Evolutionary conservation across 2,888 invertebrate genomes (phyloP), one percentile per base, ranked within the genome.

Genomic region (Tillus elongatus): DNA sequence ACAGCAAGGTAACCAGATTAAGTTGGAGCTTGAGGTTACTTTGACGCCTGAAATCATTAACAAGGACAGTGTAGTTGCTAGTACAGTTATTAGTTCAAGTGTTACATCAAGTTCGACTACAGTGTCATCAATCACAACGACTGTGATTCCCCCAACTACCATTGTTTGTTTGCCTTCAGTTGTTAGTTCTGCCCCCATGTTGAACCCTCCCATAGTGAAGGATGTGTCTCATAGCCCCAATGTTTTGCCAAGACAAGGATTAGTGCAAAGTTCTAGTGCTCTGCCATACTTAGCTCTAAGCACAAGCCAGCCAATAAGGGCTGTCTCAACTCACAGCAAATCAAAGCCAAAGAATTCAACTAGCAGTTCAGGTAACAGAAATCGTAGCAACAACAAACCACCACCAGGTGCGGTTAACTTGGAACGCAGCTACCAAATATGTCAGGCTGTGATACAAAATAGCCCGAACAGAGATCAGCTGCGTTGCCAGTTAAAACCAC

Each of bases 401-500:
- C 89, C 90, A 1, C 90, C 89, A 0, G 90, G 90, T 2, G 87
- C 87, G 3, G 88, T 93, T 19, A 93, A 95, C 67, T 68, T 93
- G 36, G 92, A 93, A 61, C 76, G 95, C 38, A 93, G 93, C 60
- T 90, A 92, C 65, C 92, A 93, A 68, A 95, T 95, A 53, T 89
- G 88, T 56, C 86, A 85, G 64, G 86, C 86, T 29, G 86, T 86
- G n/a, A 88, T 95, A 46, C 90, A 91, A 67, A 91, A 89, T 64
- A 92, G 90, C 58, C 89, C 89, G 0, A 91, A 91, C 67, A 73
- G 90, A 11, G 88, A 90, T 59, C 88, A 88, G 53, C 65, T 90
- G 32, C 78, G 85, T 39, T 84, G 84, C 3, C 90, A 90, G 60
- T 65, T 90, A 50, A 82, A 88, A 46, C 89, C 89, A 29, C 89